Conservation (phyloP, 2,888 invertebrate genomes). For the Andrena minutula region DNA sequence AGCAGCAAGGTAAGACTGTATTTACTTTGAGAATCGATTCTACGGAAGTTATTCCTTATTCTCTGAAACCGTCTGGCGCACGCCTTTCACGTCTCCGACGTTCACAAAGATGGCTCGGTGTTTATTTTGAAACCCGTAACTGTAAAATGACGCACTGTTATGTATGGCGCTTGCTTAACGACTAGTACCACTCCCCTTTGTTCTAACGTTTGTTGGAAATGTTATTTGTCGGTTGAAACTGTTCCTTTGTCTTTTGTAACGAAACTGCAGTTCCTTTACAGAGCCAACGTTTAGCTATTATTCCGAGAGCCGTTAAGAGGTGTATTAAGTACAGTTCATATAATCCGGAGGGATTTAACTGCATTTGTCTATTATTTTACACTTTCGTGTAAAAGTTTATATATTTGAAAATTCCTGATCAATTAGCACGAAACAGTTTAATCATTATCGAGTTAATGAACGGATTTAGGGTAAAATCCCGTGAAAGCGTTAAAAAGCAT, state of each 20-base stretch:
- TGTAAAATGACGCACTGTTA: constrained; percentile 27
- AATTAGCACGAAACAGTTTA: background rate
- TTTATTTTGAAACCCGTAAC: constrained; percentile 52
- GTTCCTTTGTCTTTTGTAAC: constrained; percentile 3
- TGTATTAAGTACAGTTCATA: background rate
- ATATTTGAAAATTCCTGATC: too few relatives aligned
- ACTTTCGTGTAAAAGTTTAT: too few relatives aligned
- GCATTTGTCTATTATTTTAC: background rate
- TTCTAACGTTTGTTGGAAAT: constrained; percentile 19
- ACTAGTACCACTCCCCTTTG: background rate
- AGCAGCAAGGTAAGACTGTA: constrained; percentile 88
- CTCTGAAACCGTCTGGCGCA: background rate
- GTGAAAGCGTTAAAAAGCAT: background rate
- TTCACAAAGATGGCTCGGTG: constrained; percentile 6
- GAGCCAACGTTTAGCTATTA: background rate
- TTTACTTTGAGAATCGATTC: constrained; percentile 43
- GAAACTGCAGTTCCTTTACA: background rate
- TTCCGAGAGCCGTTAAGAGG: background rate
- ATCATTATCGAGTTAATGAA: background rate
- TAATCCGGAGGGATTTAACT: background rate
- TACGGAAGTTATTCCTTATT: constrained; percentile 28
- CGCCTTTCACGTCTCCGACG: background rate
- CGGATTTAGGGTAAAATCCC: background rate
- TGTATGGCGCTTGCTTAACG: constrained; percentile 18
- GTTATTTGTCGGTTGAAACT: constrained; percentile 7